These are phyloP conservation scores for Rhizoglyphus robini DNA, from an alignment of 1,140 invertebrate species.

Conservation along the genomic window DNA sequence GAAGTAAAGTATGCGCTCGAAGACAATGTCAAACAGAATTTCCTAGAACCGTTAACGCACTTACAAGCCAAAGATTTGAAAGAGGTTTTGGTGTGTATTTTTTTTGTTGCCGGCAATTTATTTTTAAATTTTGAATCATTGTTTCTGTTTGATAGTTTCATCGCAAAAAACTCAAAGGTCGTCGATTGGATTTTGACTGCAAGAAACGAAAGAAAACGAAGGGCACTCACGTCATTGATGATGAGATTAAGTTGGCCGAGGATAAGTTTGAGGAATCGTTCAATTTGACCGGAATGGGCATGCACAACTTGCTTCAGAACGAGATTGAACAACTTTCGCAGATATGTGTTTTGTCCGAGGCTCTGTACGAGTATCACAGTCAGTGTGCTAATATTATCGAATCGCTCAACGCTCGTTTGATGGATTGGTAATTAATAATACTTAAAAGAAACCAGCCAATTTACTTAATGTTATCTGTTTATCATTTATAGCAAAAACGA, in stretches of 20 bases:
- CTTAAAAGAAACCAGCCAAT: too few relatives aligned
- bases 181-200: conserved; percentile 94
- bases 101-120: not conserved
- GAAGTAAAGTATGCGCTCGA: conserved; percentile 97
- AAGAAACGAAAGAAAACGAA: conserved; percentile 90
- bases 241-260: conserved; percentile 89
- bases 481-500: conserved; percentile 60
- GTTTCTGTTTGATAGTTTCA: conserved; percentile 61
- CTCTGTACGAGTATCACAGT: conserved; percentile 85
- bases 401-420: conserved; percentile 63
- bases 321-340: conserved; percentile 96
- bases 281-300: conserved; percentile 87
- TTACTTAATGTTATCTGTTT: too few relatives aligned
- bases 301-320: conserved; percentile 96
- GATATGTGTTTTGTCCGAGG: conserved; percentile 83
- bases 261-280: conserved; percentile 98
- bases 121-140: not conserved
- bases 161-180: conserved; percentile 93
- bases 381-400: conserved; percentile 83
- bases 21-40: conserved; percentile 99
- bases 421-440: conserved; percentile 39
- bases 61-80: conserved; percentile 96
- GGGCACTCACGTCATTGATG: conserved; percentile 86
- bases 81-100: conserved; percentile 89
- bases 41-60: conserved; percentile 91